Evolutionary conservation across 2,888 invertebrate species (phyloP).

Genomic region (Metallyticus violacea): DNA sequence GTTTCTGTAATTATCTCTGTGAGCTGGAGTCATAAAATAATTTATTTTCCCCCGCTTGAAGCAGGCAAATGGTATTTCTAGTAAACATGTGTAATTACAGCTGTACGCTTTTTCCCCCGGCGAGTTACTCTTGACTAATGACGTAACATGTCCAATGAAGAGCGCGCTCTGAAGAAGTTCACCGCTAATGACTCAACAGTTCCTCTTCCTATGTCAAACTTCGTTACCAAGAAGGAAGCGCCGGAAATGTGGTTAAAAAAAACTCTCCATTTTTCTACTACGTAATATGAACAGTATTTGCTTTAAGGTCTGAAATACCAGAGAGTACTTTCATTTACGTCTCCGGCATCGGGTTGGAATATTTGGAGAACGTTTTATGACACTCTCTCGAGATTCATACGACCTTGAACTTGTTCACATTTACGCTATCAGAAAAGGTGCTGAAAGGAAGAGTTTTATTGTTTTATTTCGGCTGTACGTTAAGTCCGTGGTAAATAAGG

Average conservation of each 20-base stretch:
- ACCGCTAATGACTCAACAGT: not conserved
- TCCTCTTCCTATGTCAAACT: not conserved
- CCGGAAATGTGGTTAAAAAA: not conserved
- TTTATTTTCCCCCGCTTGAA: not conserved
- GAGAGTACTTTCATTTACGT: no score
- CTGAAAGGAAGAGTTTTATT: no score
- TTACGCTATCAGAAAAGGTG: no score
- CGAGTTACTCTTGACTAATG: not conserved
- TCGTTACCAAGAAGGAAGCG: no score
- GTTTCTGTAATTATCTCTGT: not conserved
- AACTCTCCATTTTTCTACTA: not conserved
- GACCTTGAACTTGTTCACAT: no score
- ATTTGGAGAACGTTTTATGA: no score
- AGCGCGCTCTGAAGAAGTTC: not conserved
- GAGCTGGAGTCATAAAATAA: not conserved
- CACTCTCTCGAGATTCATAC: no score
- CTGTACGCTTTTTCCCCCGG: not conserved
- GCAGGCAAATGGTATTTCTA: not conserved
- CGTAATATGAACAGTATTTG: not conserved
- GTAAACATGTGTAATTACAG: not conserved
- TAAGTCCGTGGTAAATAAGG: no score
- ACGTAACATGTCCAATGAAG: not conserved
- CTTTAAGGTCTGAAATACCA: no score
- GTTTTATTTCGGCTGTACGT: no score
- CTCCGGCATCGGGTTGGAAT: no score